Conservation (phyloP, 2,113 vertebrate genomes). For the Cyprinodon brontotheroides region DNA sequence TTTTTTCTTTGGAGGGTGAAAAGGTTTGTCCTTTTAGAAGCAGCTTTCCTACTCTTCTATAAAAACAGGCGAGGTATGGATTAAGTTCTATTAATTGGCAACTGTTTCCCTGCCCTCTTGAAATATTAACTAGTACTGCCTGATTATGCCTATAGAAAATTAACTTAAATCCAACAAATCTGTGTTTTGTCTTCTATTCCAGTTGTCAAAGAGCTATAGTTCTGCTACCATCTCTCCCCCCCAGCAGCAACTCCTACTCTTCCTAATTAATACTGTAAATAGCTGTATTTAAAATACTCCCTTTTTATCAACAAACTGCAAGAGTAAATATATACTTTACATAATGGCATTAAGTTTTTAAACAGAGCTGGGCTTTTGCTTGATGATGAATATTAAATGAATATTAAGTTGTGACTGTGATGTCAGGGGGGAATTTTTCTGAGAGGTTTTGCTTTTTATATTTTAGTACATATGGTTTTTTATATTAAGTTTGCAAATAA, state of each 20-base stretch:
- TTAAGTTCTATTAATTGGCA: not conserved
- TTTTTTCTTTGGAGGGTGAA: not conserved
- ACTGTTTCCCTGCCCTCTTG: not conserved
- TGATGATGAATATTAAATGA: not conserved
- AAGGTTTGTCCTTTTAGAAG: not conserved
- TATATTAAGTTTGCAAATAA: not conserved
- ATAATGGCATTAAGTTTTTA: not conserved
- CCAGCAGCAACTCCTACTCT: not conserved
- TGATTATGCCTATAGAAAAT: not conserved
- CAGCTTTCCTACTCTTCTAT: not conserved
- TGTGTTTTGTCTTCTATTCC: not conserved
- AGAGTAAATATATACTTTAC: not conserved
- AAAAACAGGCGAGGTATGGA: not conserved
- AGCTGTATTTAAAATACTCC: not conserved
- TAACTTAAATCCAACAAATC: not conserved
- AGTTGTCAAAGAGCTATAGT: not conserved
- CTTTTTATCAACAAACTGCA: not conserved
- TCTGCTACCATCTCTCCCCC: not conserved
- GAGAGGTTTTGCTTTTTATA: not conserved
- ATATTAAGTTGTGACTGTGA: not conserved
- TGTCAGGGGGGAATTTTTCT: not conserved
- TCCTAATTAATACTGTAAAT: not conserved
- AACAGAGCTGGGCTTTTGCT: not conserved
- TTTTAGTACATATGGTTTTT: not conserved
- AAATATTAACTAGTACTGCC: not conserved